These are phyloP conservation scores for Anoura caudifer DNA, from an alignment of 2,113 vertebrate species.

Conservation along the genomic window DNA sequence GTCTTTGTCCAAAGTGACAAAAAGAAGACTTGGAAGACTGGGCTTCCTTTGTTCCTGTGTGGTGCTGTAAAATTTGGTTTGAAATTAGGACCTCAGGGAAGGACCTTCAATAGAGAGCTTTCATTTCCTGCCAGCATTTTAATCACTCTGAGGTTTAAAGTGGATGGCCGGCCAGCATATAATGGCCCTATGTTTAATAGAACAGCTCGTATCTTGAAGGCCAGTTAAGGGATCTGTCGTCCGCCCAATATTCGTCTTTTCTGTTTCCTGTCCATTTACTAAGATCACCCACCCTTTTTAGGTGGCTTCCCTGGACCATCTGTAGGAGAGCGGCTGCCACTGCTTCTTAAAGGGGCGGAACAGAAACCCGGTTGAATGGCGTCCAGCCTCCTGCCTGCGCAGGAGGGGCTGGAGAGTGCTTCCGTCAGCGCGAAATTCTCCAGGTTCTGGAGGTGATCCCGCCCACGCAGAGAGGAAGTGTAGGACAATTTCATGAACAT, in stretches of 20 bases:
- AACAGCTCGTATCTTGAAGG: constrained; percentile 90
- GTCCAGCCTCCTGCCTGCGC: neutral
- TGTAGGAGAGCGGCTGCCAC: constrained; percentile 13
- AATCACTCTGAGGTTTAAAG: constrained; percentile 90
- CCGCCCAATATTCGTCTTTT: constrained; percentile 92
- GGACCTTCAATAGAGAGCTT: constrained; percentile 88
- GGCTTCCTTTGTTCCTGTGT: constrained; percentile 89
- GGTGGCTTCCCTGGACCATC: constrained; percentile 72
- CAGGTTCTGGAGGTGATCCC: constrained; percentile 48
- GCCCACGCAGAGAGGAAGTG: constrained; percentile 19
- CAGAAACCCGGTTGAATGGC: neutral
- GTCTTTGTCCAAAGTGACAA: constrained; percentile 90
- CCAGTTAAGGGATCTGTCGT: constrained; percentile 94
- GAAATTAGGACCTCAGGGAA: constrained; percentile 92
- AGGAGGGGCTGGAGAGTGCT: neutral
- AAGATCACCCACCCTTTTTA: constrained; percentile 80
- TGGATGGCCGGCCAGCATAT: constrained; percentile 87
- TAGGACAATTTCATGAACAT: constrained; percentile 35
- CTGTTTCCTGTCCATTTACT: constrained; percentile 86
- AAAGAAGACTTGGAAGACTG: constrained; percentile 88
- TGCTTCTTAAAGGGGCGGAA: constrained; percentile 51
- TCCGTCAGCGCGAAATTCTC: neutral
- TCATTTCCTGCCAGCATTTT: constrained; percentile 95
- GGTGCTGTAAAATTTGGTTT: constrained; percentile 93
- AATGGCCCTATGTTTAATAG: constrained; percentile 93